Base-by-base conservation (phyloP, 2,888 invertebrate genomes). In the Acanthacorydalis orientalis region DNA sequence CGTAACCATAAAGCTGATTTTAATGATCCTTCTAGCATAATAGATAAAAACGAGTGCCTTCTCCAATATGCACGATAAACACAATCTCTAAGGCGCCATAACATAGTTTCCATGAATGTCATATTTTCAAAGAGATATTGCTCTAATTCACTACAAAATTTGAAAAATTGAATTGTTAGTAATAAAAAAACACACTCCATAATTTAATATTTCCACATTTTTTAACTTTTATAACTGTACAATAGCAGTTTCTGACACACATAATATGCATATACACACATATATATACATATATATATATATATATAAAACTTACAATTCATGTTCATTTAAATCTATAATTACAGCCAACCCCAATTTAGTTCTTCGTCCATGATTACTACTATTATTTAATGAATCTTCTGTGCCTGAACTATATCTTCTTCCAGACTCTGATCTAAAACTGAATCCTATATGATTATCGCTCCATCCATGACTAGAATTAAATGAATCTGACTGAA, bases 51-150 rank as follows among this genome's bases (percentile, higher is more conserved):
- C 48, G 59, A 48, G 66, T 68, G 53, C 63, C 71, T 53, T 56
- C 64, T 38, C 63, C 64, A 44, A 68, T 81, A 83, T 0, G 84
- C 84, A 7, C 71, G 64, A 57, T 84, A 74, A 0, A 82, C 75
- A 6, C 75, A 73, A 39, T 75, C 64, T 3, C 83, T 74, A 47
- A 91, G 61, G 23, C 85, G 73, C 60, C 80, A 80, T 42, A 87
- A 65, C 63, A 84, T 72, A 10, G 80, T 74, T 59, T 86, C 85
- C 11, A 88, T 58, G 48, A 85, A 69, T 0, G 80, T 77, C 44
- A 85, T 81, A 57, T 89, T 88, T 53, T 90, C 86, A 65, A 88
- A 76, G 56, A 88, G 77, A 52, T 83, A 81, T 42, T 76, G 69
- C 53, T 84, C 77, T 67, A 84, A 73, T 56, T 78, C 74, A 59